Base-by-base conservation (phyloP, 1,140 invertebrate genomes). In the Cylas formicarius region DNA sequence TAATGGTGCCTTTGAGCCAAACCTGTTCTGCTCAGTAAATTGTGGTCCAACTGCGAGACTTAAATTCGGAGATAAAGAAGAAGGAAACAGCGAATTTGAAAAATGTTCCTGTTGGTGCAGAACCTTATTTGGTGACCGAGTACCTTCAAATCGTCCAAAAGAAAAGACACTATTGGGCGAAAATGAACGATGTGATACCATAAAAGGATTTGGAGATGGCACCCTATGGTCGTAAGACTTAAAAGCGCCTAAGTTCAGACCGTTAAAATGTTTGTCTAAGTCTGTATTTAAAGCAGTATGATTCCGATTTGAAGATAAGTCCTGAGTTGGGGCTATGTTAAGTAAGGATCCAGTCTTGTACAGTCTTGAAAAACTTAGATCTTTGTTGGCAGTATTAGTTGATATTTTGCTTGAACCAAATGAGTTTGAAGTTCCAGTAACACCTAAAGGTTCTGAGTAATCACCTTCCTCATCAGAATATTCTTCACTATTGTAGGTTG, bases 241-340 rank as follows among this genome's bases (percentile, higher is more conserved):
- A 19, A 38, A 37, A 9, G 34, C 35, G 32, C 35, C 44, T 18
- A 46, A 26, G 33, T 46, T 46, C 14, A 46, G 19, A 9, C 24
- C 23, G 19, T 35, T 35, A 23, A 46, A 46, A 18, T 46, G 44
- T 18, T 38, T 11, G 33, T 46, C 33, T 32, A 46, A 23, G 23
- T 38, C 35, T 6, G 13, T 11, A 22, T 39, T 46, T 23, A 18
- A 31, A 13, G 4, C 33, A 27, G 34, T n/a, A 3, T 36, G 26
- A n/a, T n/a, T n/a, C n/a, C n/a, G n/a, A n/a, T n/a, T n/a, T n/a
- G n/a, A n/a, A n/a, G n/a, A n/a, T n/a, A n/a, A n/a, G n/a, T n/a
- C n/a, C n/a, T n/a, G n/a, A n/a, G n/a, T n/a, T n/a, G n/a, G n/a
- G n/a, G n/a, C n/a, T n/a, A n/a, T n/a, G n/a, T n/a, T n/a, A n/a